phyloP scores from a whole-genome alignment of 92 coral and sea anemone species.

The Porites cylindrica region DNA sequence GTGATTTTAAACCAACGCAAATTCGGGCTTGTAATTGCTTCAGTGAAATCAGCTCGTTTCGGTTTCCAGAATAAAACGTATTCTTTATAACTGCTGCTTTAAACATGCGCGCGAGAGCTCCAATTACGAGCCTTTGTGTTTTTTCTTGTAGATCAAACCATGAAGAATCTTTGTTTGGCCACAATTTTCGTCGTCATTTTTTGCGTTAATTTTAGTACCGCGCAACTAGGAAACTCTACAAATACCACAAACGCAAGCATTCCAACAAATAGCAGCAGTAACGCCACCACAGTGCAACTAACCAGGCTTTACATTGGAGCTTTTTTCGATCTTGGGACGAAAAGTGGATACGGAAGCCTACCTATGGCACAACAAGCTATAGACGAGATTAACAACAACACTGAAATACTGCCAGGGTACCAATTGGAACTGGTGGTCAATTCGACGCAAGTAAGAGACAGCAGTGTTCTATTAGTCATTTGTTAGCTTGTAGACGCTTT shows the following conservation, averaged over 20 bases:
- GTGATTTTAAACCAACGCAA: too few relatives aligned
- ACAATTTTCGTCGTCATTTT: not conserved
- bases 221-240: not conserved
- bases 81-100: not conserved
- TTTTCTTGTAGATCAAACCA: conserved; percentile 2
- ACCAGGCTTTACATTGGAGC: conserved; percentile 82
- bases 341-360: conserved; percentile 74
- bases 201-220: not conserved
- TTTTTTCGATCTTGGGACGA: conserved; percentile 70
- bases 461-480: not conserved
- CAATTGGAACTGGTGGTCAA: conserved; percentile 70
- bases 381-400: conserved; percentile 79
- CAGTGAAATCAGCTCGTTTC: too few relatives aligned
- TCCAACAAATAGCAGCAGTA: conserved; percentile 18
- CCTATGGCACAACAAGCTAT: conserved; percentile 87
- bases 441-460: conserved; percentile 79
- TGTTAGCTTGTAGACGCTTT: not conserved
- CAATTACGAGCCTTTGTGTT: too few relatives aligned
- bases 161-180: not conserved
- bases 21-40: too few relatives aligned
- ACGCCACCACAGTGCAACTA: conserved; percentile 11
- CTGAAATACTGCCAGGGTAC: conserved; percentile 62
- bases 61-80: too few relatives aligned
- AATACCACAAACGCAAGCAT: conserved; percentile 15
- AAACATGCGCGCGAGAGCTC: not conserved